Base-by-base conservation (phyloP, 1,140 invertebrate species). In the Nephotettix cincticeps region DNA sequence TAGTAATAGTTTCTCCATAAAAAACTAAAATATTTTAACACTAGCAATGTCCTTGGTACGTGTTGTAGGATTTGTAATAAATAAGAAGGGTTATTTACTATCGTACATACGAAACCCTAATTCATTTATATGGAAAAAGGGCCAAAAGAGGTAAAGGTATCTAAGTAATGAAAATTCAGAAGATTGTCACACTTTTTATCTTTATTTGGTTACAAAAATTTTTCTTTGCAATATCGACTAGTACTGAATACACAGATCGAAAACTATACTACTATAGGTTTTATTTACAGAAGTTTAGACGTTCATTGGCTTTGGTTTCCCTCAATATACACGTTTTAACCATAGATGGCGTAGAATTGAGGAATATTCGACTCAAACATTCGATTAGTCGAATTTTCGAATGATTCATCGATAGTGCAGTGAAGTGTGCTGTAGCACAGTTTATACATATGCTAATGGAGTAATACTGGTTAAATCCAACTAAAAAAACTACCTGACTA, bases 121-220 rank as follows among this genome's bases (percentile, higher is more conserved):
- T n/a, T n/a, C n/a, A n/a, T 36, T 36, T 14, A 36, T 14, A 36
- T 36, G 32, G 32, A 14, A 36, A 6, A 36, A 36, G 32, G 32
- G 32, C 14, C 4, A 36, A 36, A n/a, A n/a, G n/a, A n/a, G n/a
- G n/a, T n/a, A n/a, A n/a, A n/a, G n/a, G n/a, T n/a, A n/a, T n/a
- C n/a, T n/a, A n/a, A n/a, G 14, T 36, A 36, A 36, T 36, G 32
- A 14, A 6, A 36, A 6, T 36, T 36, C 32, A 36, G 32, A 36
- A 36, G 32, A 36, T 36, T 36, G 32, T 36, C 32, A 36, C 32
- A 36, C 32, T 36, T 61, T 61, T 28, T 6, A 27, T 25, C 28
- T 61, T 61, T 27, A 27, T 61, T 61, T 6, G 56, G 25, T 61
- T 27, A 14, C 25, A 61, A 61, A 61, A 61, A n/a, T n/a, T 54